Conservation (phyloP, 2,888 invertebrate genomes). For the Abrostola tripartita region DNA sequence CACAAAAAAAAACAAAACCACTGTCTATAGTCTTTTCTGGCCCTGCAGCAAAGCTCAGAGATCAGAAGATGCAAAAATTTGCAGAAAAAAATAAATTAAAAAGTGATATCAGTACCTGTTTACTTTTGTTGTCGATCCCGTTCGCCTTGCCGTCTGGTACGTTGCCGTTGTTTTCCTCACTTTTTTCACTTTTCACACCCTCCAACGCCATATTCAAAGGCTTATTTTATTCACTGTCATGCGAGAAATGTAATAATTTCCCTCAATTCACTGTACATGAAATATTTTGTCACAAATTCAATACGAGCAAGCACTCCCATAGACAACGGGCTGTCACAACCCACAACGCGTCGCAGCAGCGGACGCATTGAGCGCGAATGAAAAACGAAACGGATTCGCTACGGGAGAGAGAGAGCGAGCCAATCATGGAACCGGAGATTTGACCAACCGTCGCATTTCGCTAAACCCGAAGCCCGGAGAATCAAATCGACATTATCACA, state of each 20-base stretch:
- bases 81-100: slow-evolving; percentile 64
- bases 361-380: slow-evolving; percentile 86
- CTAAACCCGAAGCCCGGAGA: slow-evolving; percentile 24
- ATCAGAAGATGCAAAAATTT: slow-evolving; percentile 52
- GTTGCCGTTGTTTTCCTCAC: slow-evolving; percentile 86
- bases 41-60: slow-evolving; percentile 24
- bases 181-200: slow-evolving; percentile 87
- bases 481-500: slow-evolving; percentile 3
- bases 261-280: slow-evolving; percentile 73
- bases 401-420: slow-evolving; percentile 64
- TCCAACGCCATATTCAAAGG: slow-evolving; percentile 85
- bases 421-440: slow-evolving; percentile 46
- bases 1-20: slow-evolving; percentile 33
- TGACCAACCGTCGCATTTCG: slow-evolving; percentile 48
- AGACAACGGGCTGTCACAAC: slow-evolving; percentile 76
- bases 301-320: slow-evolving; percentile 83
- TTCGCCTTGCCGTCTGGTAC: slow-evolving; percentile 86
- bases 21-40: neutral
- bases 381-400: slow-evolving; percentile 65
- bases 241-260: slow-evolving; percentile 74
- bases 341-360: slow-evolving; percentile 65
- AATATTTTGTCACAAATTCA: slow-evolving; percentile 77
- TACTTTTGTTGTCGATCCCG: slow-evolving; percentile 88
- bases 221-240: slow-evolving; percentile 85
- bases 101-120: slow-evolving; percentile 83